Percentiles rank a stretch among this genome's conserved stretches.
phyloP scores from a whole-genome alignment of 2,113 vertebrate genomes.

The Sprattus sprattus region DNA sequence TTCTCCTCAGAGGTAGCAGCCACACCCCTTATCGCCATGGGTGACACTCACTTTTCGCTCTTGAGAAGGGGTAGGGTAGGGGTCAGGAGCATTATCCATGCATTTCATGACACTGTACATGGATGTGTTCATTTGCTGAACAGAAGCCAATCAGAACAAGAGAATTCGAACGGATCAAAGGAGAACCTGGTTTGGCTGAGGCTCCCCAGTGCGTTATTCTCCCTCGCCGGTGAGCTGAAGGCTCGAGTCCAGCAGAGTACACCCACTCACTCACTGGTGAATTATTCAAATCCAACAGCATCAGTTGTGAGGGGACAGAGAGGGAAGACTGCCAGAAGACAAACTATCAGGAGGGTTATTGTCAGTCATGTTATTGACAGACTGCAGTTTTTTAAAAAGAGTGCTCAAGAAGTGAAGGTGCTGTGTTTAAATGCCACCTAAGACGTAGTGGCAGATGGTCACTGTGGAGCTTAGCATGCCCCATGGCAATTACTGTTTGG shows the following conservation, averaged over 20 bases:
- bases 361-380: not conserved
- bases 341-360: not conserved
- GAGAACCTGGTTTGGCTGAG: not conserved
- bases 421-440: not conserved
- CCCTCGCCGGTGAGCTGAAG: not conserved
- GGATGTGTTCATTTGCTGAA: not conserved
- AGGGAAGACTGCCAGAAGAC: not conserved
- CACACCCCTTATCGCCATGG: not conserved
- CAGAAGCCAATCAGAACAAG: not conserved
- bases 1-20: not conserved
- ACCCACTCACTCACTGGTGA: conserved; percentile 17
- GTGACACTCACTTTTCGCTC: not conserved
- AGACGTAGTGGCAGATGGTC: not conserved
- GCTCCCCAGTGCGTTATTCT: not conserved
- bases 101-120: not conserved
- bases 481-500: not conserved
- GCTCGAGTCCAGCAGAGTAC: not conserved
- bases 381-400: not conserved
- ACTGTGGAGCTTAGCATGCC: not conserved
- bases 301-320: not conserved
- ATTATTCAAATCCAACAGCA: conserved; percentile 23
- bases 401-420: not conserved
- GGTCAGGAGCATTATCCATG: not conserved
- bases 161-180: not conserved
- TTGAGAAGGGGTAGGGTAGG: not conserved